phyloP scores from a whole-genome alignment of 2,113 vertebrate species.

The Pungitius pungitius region DNA sequence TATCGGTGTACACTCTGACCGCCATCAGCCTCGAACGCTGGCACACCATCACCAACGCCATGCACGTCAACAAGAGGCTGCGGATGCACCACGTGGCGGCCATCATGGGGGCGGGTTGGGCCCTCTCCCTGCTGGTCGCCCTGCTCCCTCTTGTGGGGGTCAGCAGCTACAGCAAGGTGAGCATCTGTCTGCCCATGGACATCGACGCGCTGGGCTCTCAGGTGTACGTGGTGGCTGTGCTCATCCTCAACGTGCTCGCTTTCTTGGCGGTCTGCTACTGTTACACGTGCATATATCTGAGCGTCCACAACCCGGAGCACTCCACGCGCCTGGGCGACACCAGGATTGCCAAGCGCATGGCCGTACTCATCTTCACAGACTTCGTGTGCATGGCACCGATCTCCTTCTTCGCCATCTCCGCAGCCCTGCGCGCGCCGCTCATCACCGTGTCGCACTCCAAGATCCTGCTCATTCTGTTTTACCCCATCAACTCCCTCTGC shows the following conservation, averaged over 20 bases:
- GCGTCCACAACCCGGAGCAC: constrained; percentile 86
- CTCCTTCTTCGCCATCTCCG: constrained; percentile 94
- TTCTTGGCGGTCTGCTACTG: constrained; percentile 89
- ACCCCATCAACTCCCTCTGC: constrained; percentile 93
- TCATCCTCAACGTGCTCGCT: constrained; percentile 85
- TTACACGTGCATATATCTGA: constrained; percentile 89
- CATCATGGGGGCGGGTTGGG: constrained; percentile 89
- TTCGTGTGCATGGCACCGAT: constrained; percentile 95
- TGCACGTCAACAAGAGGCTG: constrained; percentile 87
- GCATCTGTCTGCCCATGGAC: constrained; percentile 96
- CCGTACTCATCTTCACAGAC: constrained; percentile 93
- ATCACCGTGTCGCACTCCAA: constrained; percentile 95
- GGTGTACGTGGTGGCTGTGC: constrained; percentile 86
- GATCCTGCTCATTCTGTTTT: constrained; percentile 93
- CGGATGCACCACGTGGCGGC: constrained; percentile 82
- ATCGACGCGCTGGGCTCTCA: constrained; percentile 85
- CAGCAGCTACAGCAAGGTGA: constrained; percentile 93
- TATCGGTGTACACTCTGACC: constrained; percentile 91
- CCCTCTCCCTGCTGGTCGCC: constrained; percentile 85
- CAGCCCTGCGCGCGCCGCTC: constrained; percentile 89
- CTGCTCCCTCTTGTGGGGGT: constrained; percentile 88
- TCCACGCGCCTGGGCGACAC: constrained; percentile 85
- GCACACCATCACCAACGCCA: constrained; percentile 92
- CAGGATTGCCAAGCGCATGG: constrained; percentile 94
- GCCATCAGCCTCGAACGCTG: constrained; percentile 91